phyloP scores from a whole-genome alignment of 2,797 vertebrate genomes.

The Cossypha heuglini region DNA sequence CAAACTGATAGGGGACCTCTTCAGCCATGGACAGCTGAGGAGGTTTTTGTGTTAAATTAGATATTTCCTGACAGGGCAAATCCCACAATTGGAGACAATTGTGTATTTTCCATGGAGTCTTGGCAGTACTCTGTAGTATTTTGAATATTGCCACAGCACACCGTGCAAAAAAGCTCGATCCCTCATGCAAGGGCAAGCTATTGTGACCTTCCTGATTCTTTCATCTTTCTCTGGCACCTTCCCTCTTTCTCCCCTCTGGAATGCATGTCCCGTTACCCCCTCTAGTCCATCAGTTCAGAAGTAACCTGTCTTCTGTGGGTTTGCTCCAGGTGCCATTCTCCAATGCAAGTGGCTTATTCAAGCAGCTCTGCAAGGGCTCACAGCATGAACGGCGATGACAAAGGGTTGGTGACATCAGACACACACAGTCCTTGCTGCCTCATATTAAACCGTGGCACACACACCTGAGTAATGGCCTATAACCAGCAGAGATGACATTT shows the following conservation, averaged over 20 bases:
- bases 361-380: neutral
- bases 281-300: neutral
- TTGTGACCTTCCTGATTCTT: neutral
- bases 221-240: neutral
- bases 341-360: neutral
- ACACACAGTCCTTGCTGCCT: neutral
- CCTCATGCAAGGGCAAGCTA: neutral
- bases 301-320: neutral
- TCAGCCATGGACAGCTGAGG: neutral
- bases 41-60: neutral
- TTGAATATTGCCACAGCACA: rapidly evolving
- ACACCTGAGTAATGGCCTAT: neutral
- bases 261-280: neutral
- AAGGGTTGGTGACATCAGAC: neutral
- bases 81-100: neutral
- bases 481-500: neutral
- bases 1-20: neutral
- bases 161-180: neutral
- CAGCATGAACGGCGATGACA: rapidly evolving
- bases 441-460: neutral
- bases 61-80: neutral
- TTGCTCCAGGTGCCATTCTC: neutral
- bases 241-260: neutral
- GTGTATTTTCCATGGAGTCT: neutral
- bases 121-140: neutral